Conservation (phyloP, 2,888 invertebrate genomes). For the Leistus spinibarbis region DNA sequence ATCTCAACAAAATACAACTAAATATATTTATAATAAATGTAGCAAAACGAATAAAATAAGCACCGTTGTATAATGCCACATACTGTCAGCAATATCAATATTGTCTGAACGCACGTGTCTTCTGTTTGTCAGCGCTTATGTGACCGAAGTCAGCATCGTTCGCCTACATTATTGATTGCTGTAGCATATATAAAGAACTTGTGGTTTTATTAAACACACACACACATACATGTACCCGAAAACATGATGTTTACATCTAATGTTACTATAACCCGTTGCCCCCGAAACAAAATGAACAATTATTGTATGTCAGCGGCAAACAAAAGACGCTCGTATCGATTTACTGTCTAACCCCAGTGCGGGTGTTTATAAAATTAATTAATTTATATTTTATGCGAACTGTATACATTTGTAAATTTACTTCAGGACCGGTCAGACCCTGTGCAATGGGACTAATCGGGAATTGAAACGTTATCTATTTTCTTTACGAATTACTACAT, state of each 20-base stretch:
- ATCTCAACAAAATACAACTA: too few relatives aligned
- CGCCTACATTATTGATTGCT: background rate
- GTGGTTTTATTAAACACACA: background rate
- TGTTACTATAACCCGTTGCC: background rate
- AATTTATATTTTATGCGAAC: background rate
- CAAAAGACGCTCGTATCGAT: background rate
- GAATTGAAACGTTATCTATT: background rate
- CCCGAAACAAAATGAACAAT: background rate
- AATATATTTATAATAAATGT: too few relatives aligned
- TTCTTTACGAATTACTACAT: background rate
- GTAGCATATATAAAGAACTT: background rate
- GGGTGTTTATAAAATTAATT: constrained; percentile 3
- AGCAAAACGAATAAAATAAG: too few relatives aligned
- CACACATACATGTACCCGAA: background rate
- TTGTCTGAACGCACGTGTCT: background rate
- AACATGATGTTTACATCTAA: background rate
- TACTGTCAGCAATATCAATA: background rate
- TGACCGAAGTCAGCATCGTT: background rate
- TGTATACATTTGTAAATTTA: background rate
- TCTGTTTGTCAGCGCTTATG: background rate
- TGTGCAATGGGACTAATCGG: background rate
- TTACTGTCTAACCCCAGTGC: background rate
- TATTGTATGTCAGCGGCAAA: background rate
- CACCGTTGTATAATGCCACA: background rate
- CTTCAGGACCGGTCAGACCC: background rate